Conservation (phyloP, 2,888 invertebrate species). For the Entomobrya proxima region DNA sequence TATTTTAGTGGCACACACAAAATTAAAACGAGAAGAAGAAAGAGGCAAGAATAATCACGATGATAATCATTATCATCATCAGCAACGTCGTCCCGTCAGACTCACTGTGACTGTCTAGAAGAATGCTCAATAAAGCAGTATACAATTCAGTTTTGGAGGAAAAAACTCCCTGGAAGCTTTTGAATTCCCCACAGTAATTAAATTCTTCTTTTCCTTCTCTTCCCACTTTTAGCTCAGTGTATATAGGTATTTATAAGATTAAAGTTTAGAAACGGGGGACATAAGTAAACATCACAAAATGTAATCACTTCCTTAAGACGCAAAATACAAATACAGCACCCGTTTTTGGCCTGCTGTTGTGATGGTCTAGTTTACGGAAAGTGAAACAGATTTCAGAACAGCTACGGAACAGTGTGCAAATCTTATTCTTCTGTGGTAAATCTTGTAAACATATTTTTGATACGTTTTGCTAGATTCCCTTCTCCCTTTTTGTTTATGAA, state of each 20-base stretch:
- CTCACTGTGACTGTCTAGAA: no score
- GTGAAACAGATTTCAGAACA: no score
- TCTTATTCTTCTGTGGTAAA: no score
- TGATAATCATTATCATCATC: conserved; percentile 13
- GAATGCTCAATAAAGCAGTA: conserved; percentile 6
- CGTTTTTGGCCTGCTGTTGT: neutral
- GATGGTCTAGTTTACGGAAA: no score
- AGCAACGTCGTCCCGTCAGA: neutral
- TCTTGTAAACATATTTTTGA: no score
- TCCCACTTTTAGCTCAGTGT: conserved; percentile 5
- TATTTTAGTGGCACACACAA: neutral
- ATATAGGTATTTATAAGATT: conserved; percentile 17
- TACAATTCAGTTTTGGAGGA: conserved; percentile 7
- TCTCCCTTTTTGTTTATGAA: no score
- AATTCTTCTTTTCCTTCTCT: conserved; percentile 38
- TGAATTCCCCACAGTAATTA: conserved; percentile 64
- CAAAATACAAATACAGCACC: neutral
- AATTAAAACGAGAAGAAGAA: neutral
- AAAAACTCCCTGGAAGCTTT: conserved; percentile 29
- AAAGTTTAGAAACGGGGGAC: conserved; percentile 19
- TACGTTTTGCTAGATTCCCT: no score
- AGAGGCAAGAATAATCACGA: neutral
- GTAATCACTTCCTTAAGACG: conserved; percentile 11
- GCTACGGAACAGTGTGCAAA: no score
- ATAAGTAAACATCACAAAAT: conserved; percentile 51